A percentile compares a stretch with the other conserved stretches of the same genome.
Evolutionary conservation across 2,888 invertebrate genomes (phyloP).

Genomic region (Geophilus truncorum): DNA sequence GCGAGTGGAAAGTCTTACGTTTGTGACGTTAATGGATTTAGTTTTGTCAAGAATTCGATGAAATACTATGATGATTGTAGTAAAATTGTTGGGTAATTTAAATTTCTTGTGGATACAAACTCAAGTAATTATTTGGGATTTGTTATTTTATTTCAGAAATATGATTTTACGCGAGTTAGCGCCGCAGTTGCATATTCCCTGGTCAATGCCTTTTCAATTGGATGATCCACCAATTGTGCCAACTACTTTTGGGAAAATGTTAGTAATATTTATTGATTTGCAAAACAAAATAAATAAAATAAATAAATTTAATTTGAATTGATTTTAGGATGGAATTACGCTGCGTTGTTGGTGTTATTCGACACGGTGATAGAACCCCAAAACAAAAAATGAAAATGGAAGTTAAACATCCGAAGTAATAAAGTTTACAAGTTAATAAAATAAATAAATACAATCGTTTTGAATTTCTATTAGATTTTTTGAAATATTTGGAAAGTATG

Average conservation of each 20-base stretch:
- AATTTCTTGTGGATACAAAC: not conserved
- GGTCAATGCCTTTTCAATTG: slow-evolving; percentile 93
- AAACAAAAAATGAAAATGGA: slow-evolving; percentile 99
- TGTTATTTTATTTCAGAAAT: slow-evolving; percentile 54
- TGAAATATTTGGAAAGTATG: slow-evolving; percentile 96
- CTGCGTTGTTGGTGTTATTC: slow-evolving; percentile 94
- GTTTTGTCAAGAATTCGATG: slow-evolving; percentile 98
- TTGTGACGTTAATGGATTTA: slow-evolving; percentile 99
- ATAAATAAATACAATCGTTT: not conserved
- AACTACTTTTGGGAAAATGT: slow-evolving; percentile 97
- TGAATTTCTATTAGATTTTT: slow-evolving; percentile 67
- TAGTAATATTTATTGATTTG: slow-evolving; percentile 40
- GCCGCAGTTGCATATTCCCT: slow-evolving; percentile 92
- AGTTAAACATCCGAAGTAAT: slow-evolving; percentile 86
- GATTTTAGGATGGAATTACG: slow-evolving; percentile 70
- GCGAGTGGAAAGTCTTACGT: slow-evolving; percentile 99
- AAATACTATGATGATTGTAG: slow-evolving; percentile 99
- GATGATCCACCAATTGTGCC: slow-evolving; percentile 99
- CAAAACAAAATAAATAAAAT: too few relatives aligned
- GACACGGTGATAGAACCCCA: slow-evolving; percentile 97
- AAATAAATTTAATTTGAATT: slow-evolving; percentile 1
- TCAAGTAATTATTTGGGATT: not conserved
- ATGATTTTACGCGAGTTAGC: slow-evolving; percentile 94
- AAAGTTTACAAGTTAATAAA: not conserved
- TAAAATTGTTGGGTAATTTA: slow-evolving; percentile 77